Evolutionary conservation across 2,888 invertebrate species (phyloP).

Genomic region (Xanthia togata): DNA sequence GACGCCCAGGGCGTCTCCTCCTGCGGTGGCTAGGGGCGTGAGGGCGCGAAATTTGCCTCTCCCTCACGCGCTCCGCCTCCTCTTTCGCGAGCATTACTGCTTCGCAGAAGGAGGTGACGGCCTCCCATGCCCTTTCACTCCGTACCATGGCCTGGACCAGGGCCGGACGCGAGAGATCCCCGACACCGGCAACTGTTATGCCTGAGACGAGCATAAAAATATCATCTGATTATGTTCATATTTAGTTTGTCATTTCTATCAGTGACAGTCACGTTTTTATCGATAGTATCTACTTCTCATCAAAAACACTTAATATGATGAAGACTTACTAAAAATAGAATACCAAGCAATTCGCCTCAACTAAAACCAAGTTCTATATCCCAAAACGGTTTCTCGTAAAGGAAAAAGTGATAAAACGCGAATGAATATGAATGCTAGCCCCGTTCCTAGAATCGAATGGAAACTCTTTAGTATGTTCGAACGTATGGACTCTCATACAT

Average conservation of each 20-base stretch:
- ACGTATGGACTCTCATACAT: slow-evolving; percentile 51
- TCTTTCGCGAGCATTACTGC: too few relatives aligned
- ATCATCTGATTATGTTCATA: not conserved
- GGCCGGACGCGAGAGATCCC: too few relatives aligned
- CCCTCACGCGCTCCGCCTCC: too few relatives aligned
- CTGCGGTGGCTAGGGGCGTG: too few relatives aligned
- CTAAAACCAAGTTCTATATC: slow-evolving; percentile 20
- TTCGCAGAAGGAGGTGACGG: too few relatives aligned
- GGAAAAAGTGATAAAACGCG: slow-evolving; percentile 47
- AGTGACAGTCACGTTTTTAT: not conserved
- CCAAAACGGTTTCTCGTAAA: slow-evolving; percentile 30
- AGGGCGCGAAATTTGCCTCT: too few relatives aligned
- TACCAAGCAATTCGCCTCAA: slow-evolving; percentile 22
- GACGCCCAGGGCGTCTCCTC: too few relatives aligned
- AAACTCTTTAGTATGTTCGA: slow-evolving; percentile 56
- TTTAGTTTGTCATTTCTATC: not conserved
- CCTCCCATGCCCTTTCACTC: too few relatives aligned
- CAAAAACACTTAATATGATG: slow-evolving; percentile 4
- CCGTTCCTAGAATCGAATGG: slow-evolving; percentile 51
- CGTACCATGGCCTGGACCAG: too few relatives aligned
- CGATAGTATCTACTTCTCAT: not conserved
- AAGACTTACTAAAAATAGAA: slow-evolving; percentile 17
- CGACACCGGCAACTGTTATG: not conserved
- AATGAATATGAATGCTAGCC: slow-evolving; percentile 50
- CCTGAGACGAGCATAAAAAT: not conserved